Evolutionary conservation across 1,140 invertebrate genomes (phyloP).

Genomic region (Whitmania pigra): DNA sequence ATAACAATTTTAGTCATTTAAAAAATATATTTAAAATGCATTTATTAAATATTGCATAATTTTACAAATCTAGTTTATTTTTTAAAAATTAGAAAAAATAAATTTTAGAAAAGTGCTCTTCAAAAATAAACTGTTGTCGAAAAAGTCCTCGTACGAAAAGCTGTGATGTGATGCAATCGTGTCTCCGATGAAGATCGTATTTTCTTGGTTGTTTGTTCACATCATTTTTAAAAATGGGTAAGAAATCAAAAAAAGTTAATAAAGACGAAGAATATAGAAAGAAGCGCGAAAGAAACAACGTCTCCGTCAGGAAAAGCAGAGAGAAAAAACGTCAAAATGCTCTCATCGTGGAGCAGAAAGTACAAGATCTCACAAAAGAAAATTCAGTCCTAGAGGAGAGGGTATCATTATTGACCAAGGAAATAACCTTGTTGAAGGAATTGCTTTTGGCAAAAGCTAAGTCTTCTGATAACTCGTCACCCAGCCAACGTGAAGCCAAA

Average conservation of each 20-base stretch:
- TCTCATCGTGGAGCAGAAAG: slow-evolving; percentile 35
- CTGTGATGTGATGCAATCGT: too few relatives aligned
- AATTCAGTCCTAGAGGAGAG: slow-evolving; percentile 37
- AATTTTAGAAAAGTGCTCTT: too few relatives aligned
- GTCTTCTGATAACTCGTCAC: background rate
- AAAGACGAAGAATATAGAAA: slow-evolving; percentile 33
- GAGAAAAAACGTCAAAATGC: slow-evolving; percentile 36
- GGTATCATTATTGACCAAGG: slow-evolving; percentile 37
- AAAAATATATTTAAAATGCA: too few relatives aligned
- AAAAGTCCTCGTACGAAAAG: too few relatives aligned
- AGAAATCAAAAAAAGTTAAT: slow-evolving; percentile 8
- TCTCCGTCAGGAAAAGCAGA: slow-evolving; percentile 39
- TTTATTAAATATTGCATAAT: too few relatives aligned
- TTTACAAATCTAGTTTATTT: too few relatives aligned
- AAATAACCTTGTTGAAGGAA: slow-evolving; percentile 37
- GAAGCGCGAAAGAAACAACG: slow-evolving; percentile 38
- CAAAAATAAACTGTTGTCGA: too few relatives aligned
- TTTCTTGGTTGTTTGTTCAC: too few relatives aligned
- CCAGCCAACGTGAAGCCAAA: too few relatives aligned
- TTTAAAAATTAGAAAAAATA: too few relatives aligned
- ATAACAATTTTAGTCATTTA: too few relatives aligned
- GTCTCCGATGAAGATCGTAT: too few relatives aligned
- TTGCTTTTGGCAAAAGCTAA: slow-evolving; percentile 31
- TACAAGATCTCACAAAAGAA: slow-evolving; percentile 32
- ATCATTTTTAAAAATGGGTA: background rate